These are phyloP conservation scores for Megalurothrips usitatus DNA, from an alignment of 2,888 invertebrate genomes.

Conservation along the genomic window DNA sequence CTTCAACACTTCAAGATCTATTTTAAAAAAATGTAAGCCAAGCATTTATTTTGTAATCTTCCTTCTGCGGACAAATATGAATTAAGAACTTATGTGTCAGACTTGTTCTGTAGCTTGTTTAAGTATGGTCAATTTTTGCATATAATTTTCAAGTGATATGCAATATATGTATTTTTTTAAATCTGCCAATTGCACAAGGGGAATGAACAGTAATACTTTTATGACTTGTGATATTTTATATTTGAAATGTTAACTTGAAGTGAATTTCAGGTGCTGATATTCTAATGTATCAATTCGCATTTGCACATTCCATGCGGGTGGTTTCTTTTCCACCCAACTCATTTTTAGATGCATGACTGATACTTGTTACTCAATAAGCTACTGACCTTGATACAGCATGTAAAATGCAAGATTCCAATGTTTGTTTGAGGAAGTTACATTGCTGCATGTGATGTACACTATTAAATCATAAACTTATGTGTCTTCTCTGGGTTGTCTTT, in stretches of 20 bases:
- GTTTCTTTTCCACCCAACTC: no score
- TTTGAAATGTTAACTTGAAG: neutral
- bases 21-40: neutral
- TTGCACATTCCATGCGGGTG: neutral
- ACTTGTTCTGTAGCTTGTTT: neutral
- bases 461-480: no score
- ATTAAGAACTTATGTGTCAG: neutral
- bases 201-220: neutral
- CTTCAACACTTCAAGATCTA: neutral
- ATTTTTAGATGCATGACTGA: no score
- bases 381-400: no score
- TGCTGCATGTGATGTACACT: no score
- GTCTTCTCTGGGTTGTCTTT: no score
- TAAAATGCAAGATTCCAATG: no score
- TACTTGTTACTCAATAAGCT: no score
- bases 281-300: neutral
- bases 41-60: neutral
- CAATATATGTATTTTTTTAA: neutral
- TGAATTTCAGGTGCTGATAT: no score
- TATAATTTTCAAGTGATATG: neutral
- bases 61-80: neutral
- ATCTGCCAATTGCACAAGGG: neutral
- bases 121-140: neutral
- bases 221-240: slow-evolving; percentile 15
- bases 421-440: no score